Evolutionary conservation across 2,888 invertebrate species (phyloP), one percentile per base, ranked within the genome.

Genomic region (Habrosyne pyritoides): DNA sequence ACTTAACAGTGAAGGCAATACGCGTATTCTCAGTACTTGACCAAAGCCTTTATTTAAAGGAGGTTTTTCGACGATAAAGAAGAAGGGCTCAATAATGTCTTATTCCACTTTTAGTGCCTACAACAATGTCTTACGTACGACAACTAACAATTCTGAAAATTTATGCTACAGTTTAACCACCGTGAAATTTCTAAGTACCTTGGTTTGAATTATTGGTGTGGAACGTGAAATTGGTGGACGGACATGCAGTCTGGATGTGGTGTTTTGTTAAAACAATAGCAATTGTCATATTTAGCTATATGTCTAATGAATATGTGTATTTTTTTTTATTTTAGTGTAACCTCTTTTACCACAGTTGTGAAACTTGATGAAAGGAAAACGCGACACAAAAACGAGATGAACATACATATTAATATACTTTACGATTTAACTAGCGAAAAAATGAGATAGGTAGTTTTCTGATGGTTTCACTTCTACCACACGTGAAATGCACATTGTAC

Each of bases 111-210:
- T 85, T 80, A 83, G 72, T 73, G 60, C 76, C 73, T 53, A 66
- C 75, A 70, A 85, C 83, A 83, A 77, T 77, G 84, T 80, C 63
- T 55, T 47, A 21, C 42, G 54, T 57, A 55, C 63, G 75, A 78
- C 79, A 79, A 69, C 73, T 65, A 66, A 69, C 76, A 60, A 80
- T 80, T 77, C 69, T 67, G 75, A 73, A 79, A 80, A 85, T 82
- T 84, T 86, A 85, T 84, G 78, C 60, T 71, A 69, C 67, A 74
- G 60, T 66, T 69, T 64, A 63, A 64, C 49, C 57, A 59, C 46
- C 36, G 48, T 54, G 67, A 69, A 71, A 66, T 59, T 51, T 71
- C 56, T 54, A 54, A 56, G 65, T 57, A 52, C 57, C 58, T 56
- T 60, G 64, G 55, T 55, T 59, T 63, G 65, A 75, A 72, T 69